Evolutionary conservation across 2,888 invertebrate genomes (phyloP).

Genomic region (Volucella zonaria): DNA sequence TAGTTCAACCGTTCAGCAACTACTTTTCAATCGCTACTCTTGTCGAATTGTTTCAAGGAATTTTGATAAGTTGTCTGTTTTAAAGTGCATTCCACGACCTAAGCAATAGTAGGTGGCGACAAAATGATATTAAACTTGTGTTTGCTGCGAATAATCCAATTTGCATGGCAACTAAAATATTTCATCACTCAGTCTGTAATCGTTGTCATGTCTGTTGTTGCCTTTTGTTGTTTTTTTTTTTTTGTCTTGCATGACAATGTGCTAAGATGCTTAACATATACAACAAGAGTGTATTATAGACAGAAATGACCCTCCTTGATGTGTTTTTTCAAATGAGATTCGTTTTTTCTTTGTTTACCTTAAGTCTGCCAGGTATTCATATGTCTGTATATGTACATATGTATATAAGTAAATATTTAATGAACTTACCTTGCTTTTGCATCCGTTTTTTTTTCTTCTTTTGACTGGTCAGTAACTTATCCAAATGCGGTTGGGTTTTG

Average conservation of each 20-base stretch:
- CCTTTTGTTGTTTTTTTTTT: not conserved
- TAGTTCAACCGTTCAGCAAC: too few relatives aligned
- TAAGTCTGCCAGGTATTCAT: not conserved
- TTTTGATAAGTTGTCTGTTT: not conserved
- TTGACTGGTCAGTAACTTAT: constrained; percentile 8
- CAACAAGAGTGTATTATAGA: constrained; percentile 18
- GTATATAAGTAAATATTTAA: constrained; percentile 22
- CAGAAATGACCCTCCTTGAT: constrained; percentile 52
- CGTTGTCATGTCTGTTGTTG: constrained; percentile 12
- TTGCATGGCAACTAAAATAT: constrained; percentile 37
- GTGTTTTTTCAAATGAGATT: constrained; percentile 36
- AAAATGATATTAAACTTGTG: constrained; percentile 37
- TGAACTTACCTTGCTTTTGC: constrained; percentile 55
- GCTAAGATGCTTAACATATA: constrained; percentile 55
- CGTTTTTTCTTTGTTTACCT: constrained; percentile 17
- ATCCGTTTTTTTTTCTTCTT: constrained; percentile 33
- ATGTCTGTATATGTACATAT: too few relatives aligned
- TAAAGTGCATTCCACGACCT: constrained; percentile 28
- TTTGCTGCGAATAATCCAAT: constrained; percentile 46
- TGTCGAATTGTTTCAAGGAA: not conserved
- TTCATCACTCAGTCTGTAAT: constrained; percentile 8
- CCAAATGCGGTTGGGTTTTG: constrained; percentile 21
- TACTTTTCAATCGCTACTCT: not conserved
- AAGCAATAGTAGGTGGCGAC: not conserved
- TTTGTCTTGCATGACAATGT: not conserved